Percentiles rank a stretch among this genome's conserved stretches.
Conservation (phyloP, 2,888 invertebrate genomes). For the Tachina lurida region DNA sequence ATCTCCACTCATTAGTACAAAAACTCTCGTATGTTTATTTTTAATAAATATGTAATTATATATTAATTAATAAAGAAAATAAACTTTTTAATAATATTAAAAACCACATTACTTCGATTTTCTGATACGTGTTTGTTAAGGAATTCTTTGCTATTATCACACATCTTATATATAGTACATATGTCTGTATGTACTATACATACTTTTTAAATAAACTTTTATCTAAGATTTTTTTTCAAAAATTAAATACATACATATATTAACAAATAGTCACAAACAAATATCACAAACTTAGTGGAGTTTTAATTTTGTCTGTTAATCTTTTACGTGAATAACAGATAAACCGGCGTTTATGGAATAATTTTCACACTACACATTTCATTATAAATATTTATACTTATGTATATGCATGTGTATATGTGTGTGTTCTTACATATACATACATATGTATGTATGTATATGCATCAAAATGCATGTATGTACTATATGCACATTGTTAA, state of each 20-base stretch:
- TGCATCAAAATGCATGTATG: slow-evolving; percentile 24
- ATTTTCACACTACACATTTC: slow-evolving; percentile 15
- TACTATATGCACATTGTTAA: background rate
- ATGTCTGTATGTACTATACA: background rate
- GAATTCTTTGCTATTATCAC: slow-evolving; percentile 32
- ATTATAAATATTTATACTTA: background rate
- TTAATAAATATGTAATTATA: background rate
- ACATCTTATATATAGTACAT: background rate
- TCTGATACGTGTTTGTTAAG: slow-evolving; percentile 27
- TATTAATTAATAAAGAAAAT: slow-evolving; percentile 6
- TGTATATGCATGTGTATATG: slow-evolving; percentile 33
- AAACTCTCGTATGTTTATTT: slow-evolving; percentile 1
- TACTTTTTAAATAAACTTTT: slow-evolving; percentile 2
- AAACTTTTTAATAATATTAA: background rate
- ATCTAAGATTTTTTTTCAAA: slow-evolving; percentile 22
- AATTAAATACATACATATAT: slow-evolving; percentile 43
- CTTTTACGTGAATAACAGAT: slow-evolving; percentile 8
- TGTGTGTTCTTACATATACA: background rate
- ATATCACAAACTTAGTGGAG: slow-evolving; percentile 73
- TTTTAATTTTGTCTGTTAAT: slow-evolving; percentile 28
- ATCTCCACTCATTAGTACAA: background rate
- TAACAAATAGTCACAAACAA: slow-evolving; percentile 64
- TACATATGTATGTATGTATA: background rate
- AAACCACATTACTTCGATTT: slow-evolving; percentile 52
- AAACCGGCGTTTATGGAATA: slow-evolving; percentile 20